Evolutionary conservation across 1,140 invertebrate species (phyloP).

Genomic region (Brachionus asplanchnoidis): DNA sequence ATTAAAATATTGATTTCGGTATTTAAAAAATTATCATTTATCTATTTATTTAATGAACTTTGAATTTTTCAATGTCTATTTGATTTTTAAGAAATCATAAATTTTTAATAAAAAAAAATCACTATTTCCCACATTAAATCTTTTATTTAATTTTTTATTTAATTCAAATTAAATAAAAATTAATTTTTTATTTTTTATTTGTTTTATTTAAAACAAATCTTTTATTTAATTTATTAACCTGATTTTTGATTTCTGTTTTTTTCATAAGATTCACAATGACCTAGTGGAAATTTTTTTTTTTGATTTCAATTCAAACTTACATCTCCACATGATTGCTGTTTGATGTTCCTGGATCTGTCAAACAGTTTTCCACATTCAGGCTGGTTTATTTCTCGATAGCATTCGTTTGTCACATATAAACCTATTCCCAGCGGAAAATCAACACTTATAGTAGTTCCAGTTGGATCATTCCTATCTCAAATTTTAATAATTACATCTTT

Average conservation of each 20-base stretch:
- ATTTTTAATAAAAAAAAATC: too few species aligned
- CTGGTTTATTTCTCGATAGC: conserved; percentile 12
- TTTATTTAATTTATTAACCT: not conserved
- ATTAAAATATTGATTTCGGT: too few species aligned
- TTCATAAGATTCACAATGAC: too few species aligned
- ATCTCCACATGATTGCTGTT: conserved; percentile 18
- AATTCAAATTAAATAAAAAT: too few species aligned
- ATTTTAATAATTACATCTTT: not conserved
- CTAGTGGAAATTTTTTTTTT: not conserved
- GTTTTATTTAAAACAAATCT: not conserved
- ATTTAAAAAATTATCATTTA: too few species aligned
- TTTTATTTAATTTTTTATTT: too few species aligned
- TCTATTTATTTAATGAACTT: too few species aligned
- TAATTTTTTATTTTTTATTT: not conserved
- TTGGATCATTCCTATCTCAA: conserved; percentile 6
- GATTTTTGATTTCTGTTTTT: too few species aligned
- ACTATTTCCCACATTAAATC: too few species aligned
- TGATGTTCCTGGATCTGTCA: not conserved
- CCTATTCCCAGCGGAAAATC: conserved; percentile 33
- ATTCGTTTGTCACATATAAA: conserved; percentile 30
- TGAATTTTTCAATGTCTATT: too few species aligned
- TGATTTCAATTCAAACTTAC: not conserved
- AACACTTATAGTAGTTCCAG: conserved; percentile 18
- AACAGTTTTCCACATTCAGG: conserved; percentile 20
- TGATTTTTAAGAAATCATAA: too few species aligned